Base-by-base conservation (phyloP, 92 coral and sea anemone species). In the Umimayanthus chanpuru region DNA sequence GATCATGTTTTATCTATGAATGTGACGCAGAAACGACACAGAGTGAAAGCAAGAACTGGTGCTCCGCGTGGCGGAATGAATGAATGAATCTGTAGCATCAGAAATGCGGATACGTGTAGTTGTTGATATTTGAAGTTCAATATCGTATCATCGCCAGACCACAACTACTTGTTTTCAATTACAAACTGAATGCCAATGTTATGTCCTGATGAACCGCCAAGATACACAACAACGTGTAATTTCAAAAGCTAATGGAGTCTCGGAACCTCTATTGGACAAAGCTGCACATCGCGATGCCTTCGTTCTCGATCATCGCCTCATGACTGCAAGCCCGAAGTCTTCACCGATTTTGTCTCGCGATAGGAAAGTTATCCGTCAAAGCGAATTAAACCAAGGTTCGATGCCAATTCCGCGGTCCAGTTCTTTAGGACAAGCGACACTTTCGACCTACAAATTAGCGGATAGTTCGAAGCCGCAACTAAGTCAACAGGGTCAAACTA, bases 161-260 rank as follows among this genome's bases (percentile, higher is more conserved):
- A 9, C 40, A 64, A 47, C 50, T 77, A 65, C 38, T 38, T 65
- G 44, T 71, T 82, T 44, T 5, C 50, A 47, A 6, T 47, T 47
- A 11, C 11, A 15, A 49, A 7, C 41, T 53, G 41, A 43, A 83
- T 71, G 77, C 6, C 70, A 21, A 44, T 70, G 47, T 25, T 38
- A 65, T 10, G 67, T 11, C 53, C 16, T 16, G 87, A 83, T 83
- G 87, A 83, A 83, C 77, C 87, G 47, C 50, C 87, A 39, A 47
- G 77, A 83, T 38, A 67, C 77, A 29, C 77, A 70, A 21, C 87
- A 50, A 83, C 87, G 78, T 83, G 87, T 83, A 53, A 50, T 18
- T 83, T 40, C 87, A 44, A 83, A 83, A 41, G 78, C 55, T 21
- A 83, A 83, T 29, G 87, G 87, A 40, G 77, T 83, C 25, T 68